Evolutionary conservation across 2,888 invertebrate genomes (phyloP).

Genomic region (Tupiocoris notatus): DNA sequence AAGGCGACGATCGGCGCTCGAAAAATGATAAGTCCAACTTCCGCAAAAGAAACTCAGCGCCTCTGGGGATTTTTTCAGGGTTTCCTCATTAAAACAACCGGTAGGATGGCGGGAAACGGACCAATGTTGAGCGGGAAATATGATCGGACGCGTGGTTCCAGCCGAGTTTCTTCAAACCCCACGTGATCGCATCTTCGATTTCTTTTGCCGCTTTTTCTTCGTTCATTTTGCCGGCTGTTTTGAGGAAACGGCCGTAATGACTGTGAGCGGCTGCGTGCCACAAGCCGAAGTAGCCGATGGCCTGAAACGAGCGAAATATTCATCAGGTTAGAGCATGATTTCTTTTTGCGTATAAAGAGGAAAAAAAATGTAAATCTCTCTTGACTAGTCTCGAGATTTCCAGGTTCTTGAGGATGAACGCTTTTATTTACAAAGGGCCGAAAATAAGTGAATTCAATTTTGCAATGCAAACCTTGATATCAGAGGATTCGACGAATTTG

Average conservation of each 20-base stretch:
- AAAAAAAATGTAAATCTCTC: no score
- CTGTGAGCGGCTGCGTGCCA: conserved; percentile 78
- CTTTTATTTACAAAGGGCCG: background rate
- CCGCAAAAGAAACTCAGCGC: no score
- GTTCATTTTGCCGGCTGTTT: conserved; percentile 69
- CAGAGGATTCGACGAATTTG: conserved; percentile 76
- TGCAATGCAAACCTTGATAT: conserved; percentile 64
- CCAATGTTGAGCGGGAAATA: conserved; percentile 61
- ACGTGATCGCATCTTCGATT: conserved; percentile 65
- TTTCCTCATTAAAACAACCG: conserved; percentile 67
- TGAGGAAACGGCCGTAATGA: conserved; percentile 79
- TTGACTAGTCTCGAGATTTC: no score
- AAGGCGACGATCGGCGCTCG: no score
- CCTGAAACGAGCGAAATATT: no score
- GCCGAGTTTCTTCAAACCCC: conserved; percentile 54
- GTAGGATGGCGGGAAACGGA: conserved; percentile 68
- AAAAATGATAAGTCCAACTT: no score
- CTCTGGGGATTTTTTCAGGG: no score
- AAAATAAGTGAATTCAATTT: background rate
- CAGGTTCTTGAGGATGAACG: no score
- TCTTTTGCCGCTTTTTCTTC: conserved; percentile 81
- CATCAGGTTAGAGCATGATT: no score
- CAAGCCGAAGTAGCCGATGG: conserved; percentile 69
- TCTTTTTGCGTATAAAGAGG: no score
- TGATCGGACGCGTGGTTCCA: conserved; percentile 68